Conservation (phyloP, 2,888 invertebrate genomes). For the Andrena bucephala region DNA sequence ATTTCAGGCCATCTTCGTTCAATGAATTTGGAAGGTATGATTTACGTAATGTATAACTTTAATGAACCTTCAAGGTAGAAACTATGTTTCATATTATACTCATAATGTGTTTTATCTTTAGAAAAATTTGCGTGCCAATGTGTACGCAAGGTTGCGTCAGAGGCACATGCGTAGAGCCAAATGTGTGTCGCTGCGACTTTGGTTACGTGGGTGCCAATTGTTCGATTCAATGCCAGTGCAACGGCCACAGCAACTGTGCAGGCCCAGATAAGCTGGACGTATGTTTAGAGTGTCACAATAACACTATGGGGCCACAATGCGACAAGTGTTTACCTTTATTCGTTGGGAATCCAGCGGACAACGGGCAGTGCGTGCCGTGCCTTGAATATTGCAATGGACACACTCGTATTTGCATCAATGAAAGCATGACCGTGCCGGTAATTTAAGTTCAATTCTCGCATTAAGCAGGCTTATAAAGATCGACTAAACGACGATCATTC, state of each 20-base stretch:
- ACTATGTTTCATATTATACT: not conserved
- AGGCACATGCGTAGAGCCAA: conserved; percentile 93
- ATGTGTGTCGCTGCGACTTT: conserved; percentile 95
- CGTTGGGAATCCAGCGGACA: conserved; percentile 95
- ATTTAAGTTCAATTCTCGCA: conserved; percentile 45
- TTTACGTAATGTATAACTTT: conserved; percentile 13
- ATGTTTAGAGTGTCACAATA: conserved; percentile 95
- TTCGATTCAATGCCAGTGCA: conserved; percentile 96
- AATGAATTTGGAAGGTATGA: conserved; percentile 79
- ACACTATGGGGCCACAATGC: conserved; percentile 97
- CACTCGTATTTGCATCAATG: conserved; percentile 91
- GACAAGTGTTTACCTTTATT: conserved; percentile 95
- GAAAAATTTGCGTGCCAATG: conserved; percentile 89
- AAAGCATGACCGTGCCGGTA: conserved; percentile 84
- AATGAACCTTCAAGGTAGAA: not conserved
- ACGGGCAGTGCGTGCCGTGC: conserved; percentile 95
- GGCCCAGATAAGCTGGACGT: conserved; percentile 93
- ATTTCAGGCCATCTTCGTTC: conserved; percentile 74
- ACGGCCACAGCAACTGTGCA: conserved; percentile 96
- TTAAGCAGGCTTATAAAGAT: not conserved
- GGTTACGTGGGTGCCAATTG: conserved; percentile 98
- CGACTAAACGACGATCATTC: not conserved
- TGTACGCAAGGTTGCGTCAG: conserved; percentile 94
- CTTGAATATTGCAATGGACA: conserved; percentile 96
- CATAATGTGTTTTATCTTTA: conserved; percentile 49